Evolutionary conservation across 2,113 vertebrate species (phyloP).

Genomic region (Promerops cafer): DNA sequence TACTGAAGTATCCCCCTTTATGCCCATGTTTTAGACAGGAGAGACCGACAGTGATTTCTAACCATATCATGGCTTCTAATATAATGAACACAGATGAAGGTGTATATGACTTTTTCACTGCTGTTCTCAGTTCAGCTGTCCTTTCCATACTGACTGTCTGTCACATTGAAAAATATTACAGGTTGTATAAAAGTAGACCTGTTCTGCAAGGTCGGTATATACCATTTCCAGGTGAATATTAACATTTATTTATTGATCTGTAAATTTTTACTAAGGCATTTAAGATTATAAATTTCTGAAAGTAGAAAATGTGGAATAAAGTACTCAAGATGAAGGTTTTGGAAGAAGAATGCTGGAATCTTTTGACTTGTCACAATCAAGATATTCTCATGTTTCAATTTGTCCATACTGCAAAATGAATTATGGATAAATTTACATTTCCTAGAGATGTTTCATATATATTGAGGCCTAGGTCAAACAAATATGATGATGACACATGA

Average conservation of each 20-base stretch:
- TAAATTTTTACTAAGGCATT: not conserved
- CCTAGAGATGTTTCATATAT: not conserved
- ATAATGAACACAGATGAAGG: not conserved
- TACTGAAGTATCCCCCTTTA: not conserved
- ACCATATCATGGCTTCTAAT: not conserved
- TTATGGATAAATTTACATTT: not conserved
- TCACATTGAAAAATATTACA: not conserved
- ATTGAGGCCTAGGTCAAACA: not conserved
- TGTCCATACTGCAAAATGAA: not conserved
- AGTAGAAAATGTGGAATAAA: not conserved
- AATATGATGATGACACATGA: not conserved
- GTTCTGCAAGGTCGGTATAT: not conserved
- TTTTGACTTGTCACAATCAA: not conserved
- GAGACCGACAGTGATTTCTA: not conserved
- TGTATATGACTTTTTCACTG: not conserved
- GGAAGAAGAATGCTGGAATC: not conserved
- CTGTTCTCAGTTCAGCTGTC: not conserved
- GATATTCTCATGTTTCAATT: not conserved
- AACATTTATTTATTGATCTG: not conserved
- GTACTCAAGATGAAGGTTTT: not conserved
- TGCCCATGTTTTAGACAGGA: not conserved
- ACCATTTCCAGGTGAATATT: not conserved
- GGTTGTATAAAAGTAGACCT: not conserved
- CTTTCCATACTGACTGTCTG: not conserved
- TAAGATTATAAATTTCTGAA: not conserved